phyloP scores from a whole-genome alignment of 2,113 vertebrate species.

The Anser cygnoides region DNA sequence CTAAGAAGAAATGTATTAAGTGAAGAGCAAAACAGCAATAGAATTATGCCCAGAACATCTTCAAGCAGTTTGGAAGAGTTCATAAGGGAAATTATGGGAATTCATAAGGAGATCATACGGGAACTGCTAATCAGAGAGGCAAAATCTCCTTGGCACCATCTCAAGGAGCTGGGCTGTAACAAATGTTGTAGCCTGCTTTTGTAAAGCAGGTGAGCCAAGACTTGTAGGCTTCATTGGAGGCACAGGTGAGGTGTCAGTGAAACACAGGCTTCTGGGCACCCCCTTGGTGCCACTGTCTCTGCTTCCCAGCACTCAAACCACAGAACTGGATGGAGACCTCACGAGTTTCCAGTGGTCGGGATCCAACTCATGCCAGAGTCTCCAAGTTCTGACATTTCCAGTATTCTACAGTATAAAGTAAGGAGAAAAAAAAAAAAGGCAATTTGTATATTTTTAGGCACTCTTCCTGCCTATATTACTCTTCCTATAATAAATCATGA shows the following conservation, averaged over 20 bases:
- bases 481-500: conserved; percentile 16
- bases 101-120: neutral
- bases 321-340: neutral
- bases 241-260: neutral
- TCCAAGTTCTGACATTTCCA: conserved; percentile 31
- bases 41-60: neutral
- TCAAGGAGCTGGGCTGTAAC: neutral
- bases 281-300: neutral
- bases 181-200: neutral
- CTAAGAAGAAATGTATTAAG: neutral
- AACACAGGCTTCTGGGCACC: neutral
- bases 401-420: neutral
- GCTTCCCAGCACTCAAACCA: neutral
- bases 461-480: neutral
- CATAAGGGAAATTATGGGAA: neutral
- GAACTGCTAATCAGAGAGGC: neutral
- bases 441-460: conserved; percentile 2
- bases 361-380: neutral
- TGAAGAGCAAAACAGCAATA: neutral
- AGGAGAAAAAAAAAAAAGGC: neutral
- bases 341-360: neutral
- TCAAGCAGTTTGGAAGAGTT: neutral
- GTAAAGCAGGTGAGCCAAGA: neutral
- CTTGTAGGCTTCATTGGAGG: neutral
- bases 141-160: neutral